Evolutionary conservation across 2,113 vertebrate genomes (phyloP).

Genomic region (Sinocyclocheilus anophthalmus): DNA sequence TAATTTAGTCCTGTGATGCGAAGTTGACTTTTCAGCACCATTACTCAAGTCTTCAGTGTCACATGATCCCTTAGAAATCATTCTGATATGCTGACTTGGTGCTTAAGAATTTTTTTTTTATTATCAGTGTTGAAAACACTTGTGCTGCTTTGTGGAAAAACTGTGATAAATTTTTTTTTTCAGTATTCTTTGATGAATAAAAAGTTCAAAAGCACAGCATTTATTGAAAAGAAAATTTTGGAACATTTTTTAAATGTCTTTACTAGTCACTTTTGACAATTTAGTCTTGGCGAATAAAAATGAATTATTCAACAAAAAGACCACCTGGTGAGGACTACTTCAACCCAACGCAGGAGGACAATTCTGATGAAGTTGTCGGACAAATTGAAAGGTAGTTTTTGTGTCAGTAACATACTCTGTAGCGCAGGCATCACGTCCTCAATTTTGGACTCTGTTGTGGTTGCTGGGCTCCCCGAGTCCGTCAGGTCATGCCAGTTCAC

Average conservation of each 20-base stretch:
- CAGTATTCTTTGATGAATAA: neutral
- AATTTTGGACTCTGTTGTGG: constrained; percentile 83
- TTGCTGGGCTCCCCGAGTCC: constrained; percentile 80
- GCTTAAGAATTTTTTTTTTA: neutral
- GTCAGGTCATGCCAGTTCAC: constrained; percentile 90
- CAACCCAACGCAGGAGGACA: too few relatives aligned
- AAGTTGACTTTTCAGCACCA: too few relatives aligned
- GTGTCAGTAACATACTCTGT: constrained; percentile 59
- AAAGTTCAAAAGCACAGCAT: neutral
- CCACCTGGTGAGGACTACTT: neutral
- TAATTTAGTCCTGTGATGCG: too few relatives aligned
- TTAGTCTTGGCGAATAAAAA: neutral
- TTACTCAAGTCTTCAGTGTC: too few relatives aligned
- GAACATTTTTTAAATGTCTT: too few relatives aligned
- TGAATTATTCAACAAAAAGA: neutral
- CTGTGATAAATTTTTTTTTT: neutral
- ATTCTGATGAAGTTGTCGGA: neutral
- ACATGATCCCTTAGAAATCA: neutral
- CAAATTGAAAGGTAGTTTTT: neutral
- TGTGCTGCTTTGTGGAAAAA: neutral
- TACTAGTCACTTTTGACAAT: too few relatives aligned
- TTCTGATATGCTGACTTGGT: neutral
- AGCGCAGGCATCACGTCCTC: constrained; percentile 84
- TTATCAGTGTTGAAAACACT: neutral
- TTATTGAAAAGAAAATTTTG: neutral